phyloP scores from a whole-genome alignment of 2,888 invertebrate genomes.

The Watsonalla binaria region DNA sequence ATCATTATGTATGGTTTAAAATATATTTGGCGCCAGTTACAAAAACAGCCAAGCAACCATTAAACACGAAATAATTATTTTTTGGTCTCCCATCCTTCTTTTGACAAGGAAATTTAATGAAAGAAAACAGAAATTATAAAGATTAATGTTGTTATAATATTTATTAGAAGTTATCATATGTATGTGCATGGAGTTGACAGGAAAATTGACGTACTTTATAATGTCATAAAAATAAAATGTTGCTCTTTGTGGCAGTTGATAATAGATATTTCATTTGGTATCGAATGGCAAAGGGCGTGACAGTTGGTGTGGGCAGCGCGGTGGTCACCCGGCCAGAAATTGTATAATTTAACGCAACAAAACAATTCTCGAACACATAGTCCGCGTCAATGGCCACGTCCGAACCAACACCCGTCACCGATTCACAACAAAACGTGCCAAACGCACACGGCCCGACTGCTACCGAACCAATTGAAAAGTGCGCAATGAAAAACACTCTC shows the following conservation, averaged over 20 bases:
- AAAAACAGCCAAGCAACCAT: conserved; percentile 25
- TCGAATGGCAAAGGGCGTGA: conserved; percentile 44
- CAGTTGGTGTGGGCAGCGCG: conserved; percentile 23
- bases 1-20: conserved; percentile 24
- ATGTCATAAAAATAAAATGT: not conserved
- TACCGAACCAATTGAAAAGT: conserved; percentile 53
- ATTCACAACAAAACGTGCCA: conserved; percentile 71
- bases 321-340: conserved; percentile 61
- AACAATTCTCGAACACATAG: conserved; percentile 52
- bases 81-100: too few relatives aligned
- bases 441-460: conserved; percentile 51
- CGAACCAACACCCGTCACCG: conserved; percentile 55
- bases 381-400: conserved; percentile 58
- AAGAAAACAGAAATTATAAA: too few relatives aligned
- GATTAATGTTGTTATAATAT: too few relatives aligned
- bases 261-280: conserved; percentile 33
- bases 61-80: not conserved
- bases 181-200: not conserved
- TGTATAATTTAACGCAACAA: conserved; percentile 69
- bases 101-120: too few relatives aligned
- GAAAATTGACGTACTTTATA: not conserved
- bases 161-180: not conserved
- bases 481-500: conserved; percentile 50
- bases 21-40: conserved; percentile 52
- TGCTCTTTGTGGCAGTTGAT: conserved; percentile 11